Conservation (phyloP, 2,888 invertebrate genomes). For the Beris morrisii region DNA sequence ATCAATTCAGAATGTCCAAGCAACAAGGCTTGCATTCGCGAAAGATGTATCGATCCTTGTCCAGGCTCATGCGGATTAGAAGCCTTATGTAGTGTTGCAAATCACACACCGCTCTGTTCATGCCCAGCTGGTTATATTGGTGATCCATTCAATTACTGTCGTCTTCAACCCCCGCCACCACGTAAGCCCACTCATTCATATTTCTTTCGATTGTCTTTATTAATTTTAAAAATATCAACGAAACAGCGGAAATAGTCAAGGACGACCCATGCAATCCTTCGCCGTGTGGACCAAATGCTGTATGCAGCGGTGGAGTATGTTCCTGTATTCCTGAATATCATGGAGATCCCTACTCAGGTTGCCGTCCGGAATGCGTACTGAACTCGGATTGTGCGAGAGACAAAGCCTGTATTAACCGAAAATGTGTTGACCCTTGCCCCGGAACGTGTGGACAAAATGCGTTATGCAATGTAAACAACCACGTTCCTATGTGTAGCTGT, state of each 20-base stretch:
- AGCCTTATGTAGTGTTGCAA: conserved; percentile 73
- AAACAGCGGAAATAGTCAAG: conserved; percentile 44
- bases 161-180: conserved; percentile 50
- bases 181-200: conserved; percentile 25
- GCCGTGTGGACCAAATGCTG: conserved; percentile 68
- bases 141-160: conserved; percentile 65
- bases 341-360: conserved; percentile 72
- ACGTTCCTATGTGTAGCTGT: conserved; percentile 78
- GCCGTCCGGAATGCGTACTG: conserved; percentile 71
- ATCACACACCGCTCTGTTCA: conserved; percentile 74
- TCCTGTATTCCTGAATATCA: conserved; percentile 67
- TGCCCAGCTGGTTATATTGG: conserved; percentile 58
- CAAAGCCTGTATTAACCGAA: conserved; percentile 70
- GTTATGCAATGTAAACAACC: conserved; percentile 74
- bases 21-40: conserved; percentile 72
- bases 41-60: conserved; percentile 78
- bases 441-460: conserved; percentile 78
- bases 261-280: conserved; percentile 65
- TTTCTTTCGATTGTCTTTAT: too few species aligned
- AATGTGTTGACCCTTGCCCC: conserved; percentile 74
- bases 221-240: not conserved
- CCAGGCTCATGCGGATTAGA: conserved; percentile 73
- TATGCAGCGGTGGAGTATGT: conserved; percentile 64
- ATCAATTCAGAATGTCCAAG: conserved; percentile 74
- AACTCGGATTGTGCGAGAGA: conserved; percentile 71